These are phyloP conservation scores for Agonopterix subpropinquella DNA, from an alignment of 2,888 invertebrate genomes.

Conservation along the genomic window DNA sequence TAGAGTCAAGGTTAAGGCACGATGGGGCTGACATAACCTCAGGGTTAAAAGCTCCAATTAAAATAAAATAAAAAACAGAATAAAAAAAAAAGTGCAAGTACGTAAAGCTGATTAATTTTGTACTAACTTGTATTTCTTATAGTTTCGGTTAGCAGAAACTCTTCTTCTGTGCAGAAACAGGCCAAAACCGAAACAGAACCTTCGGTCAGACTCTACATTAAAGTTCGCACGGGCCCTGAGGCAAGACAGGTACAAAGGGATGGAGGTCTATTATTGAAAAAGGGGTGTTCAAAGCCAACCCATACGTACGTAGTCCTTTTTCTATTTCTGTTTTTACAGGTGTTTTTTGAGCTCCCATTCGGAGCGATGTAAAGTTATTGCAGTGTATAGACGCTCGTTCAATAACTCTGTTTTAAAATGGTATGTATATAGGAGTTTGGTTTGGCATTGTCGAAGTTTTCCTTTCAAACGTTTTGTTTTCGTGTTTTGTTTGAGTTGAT, in stretches of 20 bases:
- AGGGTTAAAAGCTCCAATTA: no score
- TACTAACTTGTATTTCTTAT: no score
- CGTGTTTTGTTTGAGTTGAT: background rate
- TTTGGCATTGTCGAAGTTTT: background rate
- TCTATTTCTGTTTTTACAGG: constrained; percentile 53
- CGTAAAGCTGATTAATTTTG: no score
- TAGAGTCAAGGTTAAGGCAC: no score
- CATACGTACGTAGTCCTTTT: constrained; percentile 56
- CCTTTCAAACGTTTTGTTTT: background rate
- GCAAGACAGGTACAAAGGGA: constrained; percentile 50
- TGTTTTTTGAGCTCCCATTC: constrained; percentile 41
- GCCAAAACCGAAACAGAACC: no score
- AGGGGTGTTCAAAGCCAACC: constrained; percentile 68
- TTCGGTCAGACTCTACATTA: constrained; percentile 11
- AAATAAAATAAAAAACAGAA: no score
- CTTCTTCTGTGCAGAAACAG: no score
- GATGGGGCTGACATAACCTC: no score
- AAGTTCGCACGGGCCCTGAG: constrained; percentile 34
- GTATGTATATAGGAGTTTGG: background rate
- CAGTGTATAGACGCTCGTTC: constrained; percentile 8
- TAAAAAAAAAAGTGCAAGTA: no score
- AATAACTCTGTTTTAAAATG: background rate
- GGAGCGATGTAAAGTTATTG: constrained; percentile 39
- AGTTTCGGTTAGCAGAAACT: no score
- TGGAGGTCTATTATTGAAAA: constrained; percentile 64